Base-by-base conservation (phyloP, 2,113 vertebrate species). In the Petromus typicus region DNA sequence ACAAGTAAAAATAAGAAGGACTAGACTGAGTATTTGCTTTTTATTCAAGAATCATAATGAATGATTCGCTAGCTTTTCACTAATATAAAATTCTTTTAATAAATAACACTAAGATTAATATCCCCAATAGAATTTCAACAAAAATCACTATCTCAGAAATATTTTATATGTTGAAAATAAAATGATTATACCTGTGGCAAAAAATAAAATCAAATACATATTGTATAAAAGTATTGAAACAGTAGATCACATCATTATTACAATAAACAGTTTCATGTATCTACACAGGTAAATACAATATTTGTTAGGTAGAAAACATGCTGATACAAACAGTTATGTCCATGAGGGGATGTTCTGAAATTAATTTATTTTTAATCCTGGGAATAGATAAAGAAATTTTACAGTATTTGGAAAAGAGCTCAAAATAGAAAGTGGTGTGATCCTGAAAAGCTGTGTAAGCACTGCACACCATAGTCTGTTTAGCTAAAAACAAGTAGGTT, bases 21-120 rank as follows among this genome's bases (percentile, higher is more conserved):
- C 59, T 94, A 90, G 40, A 88, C 76, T 96, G 92, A 94, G 57
- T 54, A 91, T 98, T 98, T 97, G 89, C 37, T 97, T 97, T 98
- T 98, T 96, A 98, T 98, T 97, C 90, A 75, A 95, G 87, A 95
- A 89, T 87, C 83, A 73, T 97, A 97, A 98, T 97, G 97, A 98
- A 98, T 90, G 98, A 97, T 96, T 79, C 61, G 94, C 78, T 91
- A 98, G 89, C 40, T 87, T 87, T 96, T 97, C 80, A 85, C 64
- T 51, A 48, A 96, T 88, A 94, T 27, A 95, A 96, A 98, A 97
- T 89, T 97, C 32, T 71, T 97, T 96, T 96, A 87, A 48, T 96
- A 96, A 97, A 27, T 78, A 81, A 40, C 40, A 76, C 16, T 32
- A 79, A 93, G 54, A 45, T 92, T 93, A 94, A 48, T 78, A n/a